phyloP scores from a whole-genome alignment of 2,797 vertebrate genomes.

The Artibeus jamaicensis region DNA sequence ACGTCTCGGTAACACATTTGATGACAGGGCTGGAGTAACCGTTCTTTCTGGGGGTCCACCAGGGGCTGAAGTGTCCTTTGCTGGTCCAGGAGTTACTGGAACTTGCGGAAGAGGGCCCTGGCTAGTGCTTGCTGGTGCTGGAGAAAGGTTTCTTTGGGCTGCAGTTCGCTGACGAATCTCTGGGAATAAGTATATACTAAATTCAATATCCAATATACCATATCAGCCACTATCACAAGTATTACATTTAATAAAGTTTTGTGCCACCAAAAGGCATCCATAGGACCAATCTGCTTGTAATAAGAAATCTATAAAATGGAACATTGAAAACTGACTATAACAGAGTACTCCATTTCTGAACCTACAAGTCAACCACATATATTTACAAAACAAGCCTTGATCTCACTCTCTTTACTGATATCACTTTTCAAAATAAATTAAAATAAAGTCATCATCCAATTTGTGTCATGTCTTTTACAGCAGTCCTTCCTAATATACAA shows the following conservation, averaged over 20 bases:
- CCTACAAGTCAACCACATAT: not conserved
- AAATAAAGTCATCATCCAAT: constrained; percentile 41
- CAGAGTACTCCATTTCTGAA: not conserved
- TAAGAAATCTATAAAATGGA: constrained; percentile 14
- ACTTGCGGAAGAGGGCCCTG: constrained; percentile 83
- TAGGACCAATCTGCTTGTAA: constrained; percentile 8
- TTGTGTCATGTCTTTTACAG: constrained; percentile 2
- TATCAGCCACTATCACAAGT: constrained; percentile 40
- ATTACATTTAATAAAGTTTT: constrained; percentile 42
- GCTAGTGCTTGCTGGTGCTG: constrained; percentile 77
- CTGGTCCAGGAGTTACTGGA: constrained; percentile 84
- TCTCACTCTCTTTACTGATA: constrained; percentile 14
- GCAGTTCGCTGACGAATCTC: constrained; percentile 94
- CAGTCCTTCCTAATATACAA: constrained; percentile 18
- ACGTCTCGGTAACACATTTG: constrained; percentile 90
- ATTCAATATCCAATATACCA: constrained; percentile 58
- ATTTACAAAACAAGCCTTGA: not conserved
- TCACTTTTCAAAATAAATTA: constrained; percentile 50
- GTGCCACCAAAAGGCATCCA: not conserved
- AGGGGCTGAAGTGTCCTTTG: constrained; percentile 87
- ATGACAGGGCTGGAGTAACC: constrained; percentile 86
- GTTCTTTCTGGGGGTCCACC: constrained; percentile 93
- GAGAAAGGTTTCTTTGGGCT: constrained; percentile 86
- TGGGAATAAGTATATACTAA: constrained; percentile 74
- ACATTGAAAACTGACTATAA: constrained; percentile 27